Evolutionary conservation across 2,797 vertebrate genomes (phyloP).

Genomic region (Epinephelus malabaricus): DNA sequence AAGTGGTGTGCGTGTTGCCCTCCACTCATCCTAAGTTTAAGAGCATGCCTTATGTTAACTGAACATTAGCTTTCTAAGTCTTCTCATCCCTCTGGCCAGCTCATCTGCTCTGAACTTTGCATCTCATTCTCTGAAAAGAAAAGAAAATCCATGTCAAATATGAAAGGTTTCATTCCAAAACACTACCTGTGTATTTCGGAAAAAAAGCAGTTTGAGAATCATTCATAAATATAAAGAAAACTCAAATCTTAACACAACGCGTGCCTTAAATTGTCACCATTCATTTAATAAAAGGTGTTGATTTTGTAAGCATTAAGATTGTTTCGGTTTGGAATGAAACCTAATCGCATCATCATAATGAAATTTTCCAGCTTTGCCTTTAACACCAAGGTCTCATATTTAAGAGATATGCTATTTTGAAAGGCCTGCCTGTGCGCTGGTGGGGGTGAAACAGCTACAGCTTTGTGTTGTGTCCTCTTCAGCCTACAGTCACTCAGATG

Average conservation of each 20-base stretch:
- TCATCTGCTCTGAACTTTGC: conserved; percentile 64
- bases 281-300: background rate
- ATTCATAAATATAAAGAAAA: background rate
- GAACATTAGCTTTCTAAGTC: conserved; percentile 59
- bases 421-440: no score
- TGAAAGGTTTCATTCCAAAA: conserved; percentile 71
- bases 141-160: conserved; percentile 34
- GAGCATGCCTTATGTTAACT: conserved; percentile 74
- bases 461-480: conserved; percentile 50
- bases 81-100: conserved; percentile 52
- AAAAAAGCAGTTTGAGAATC: background rate
- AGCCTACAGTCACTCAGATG: conserved; percentile 97
- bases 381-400: conserved; percentile 42
- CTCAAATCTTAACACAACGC: background rate
- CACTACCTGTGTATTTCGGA: background rate
- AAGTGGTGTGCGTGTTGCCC: no score
- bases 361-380: conserved; percentile 54
- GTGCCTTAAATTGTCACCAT: background rate
- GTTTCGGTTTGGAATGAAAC: conserved; percentile 70
- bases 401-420: conserved; percentile 18
- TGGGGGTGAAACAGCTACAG: conserved; percentile 54
- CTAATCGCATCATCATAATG: conserved; percentile 28
- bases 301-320: background rate
- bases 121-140: conserved; percentile 37
- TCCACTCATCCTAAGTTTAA: conserved; percentile 7